phyloP scores from a whole-genome alignment of 2,888 invertebrate species.

The Notocelia uddmanniana region DNA sequence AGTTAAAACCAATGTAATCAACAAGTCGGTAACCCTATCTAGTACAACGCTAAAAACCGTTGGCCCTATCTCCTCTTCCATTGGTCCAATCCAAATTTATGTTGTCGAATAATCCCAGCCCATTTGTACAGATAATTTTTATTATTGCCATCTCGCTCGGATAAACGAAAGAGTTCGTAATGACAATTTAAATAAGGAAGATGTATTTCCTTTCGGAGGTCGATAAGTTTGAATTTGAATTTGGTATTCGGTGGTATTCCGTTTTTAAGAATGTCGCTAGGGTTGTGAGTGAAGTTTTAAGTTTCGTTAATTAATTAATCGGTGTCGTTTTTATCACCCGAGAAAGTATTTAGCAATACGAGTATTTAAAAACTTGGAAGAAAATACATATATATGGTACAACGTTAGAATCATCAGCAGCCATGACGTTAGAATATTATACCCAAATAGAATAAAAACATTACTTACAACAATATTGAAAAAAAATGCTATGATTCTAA shows the following conservation, averaged over 20 bases:
- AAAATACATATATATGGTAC: too few relatives aligned
- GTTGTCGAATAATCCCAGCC: constrained; percentile 83
- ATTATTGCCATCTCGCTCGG: constrained; percentile 84
- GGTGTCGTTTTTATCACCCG: not conserved
- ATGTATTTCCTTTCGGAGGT: constrained; percentile 79
- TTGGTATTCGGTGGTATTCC: constrained; percentile 73
- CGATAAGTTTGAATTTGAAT: constrained; percentile 79
- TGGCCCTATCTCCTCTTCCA: constrained; percentile 83
- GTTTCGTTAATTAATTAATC: not conserved
- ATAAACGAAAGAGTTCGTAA: constrained; percentile 85
- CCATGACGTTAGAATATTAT: too few relatives aligned
- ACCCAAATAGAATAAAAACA: too few relatives aligned
- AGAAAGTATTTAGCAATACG: not conserved
- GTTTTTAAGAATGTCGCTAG: constrained; percentile 65
- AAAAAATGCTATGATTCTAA: too few relatives aligned
- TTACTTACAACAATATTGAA: too few relatives aligned
- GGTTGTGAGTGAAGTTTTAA: constrained; percentile 54
- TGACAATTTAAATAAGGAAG: constrained; percentile 86
- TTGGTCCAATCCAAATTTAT: constrained; percentile 85
- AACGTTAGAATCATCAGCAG: too few relatives aligned
- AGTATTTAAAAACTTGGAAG: too few relatives aligned
- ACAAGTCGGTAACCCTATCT: constrained; percentile 66
- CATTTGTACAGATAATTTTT: constrained; percentile 87
- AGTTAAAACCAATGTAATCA: constrained; percentile 7
- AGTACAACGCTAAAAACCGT: constrained; percentile 76